Evolutionary conservation across 2,113 vertebrate species (phyloP).

Genomic region (Pelecanus crispus): DNA sequence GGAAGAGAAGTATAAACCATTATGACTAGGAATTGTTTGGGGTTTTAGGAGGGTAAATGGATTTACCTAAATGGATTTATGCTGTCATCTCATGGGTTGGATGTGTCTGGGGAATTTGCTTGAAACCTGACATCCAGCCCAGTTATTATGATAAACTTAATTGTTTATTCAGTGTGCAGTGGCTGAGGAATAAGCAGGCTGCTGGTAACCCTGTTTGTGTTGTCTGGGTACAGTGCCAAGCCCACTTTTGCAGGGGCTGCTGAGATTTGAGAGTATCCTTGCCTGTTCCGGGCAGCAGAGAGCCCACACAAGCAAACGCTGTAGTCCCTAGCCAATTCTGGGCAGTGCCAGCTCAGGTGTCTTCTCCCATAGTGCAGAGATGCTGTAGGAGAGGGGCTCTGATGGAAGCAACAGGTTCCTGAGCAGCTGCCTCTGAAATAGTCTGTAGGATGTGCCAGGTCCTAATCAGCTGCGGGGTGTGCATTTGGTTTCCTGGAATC

Average conservation of each 20-base stretch:
- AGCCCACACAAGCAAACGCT: background rate
- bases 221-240: background rate
- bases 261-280: background rate
- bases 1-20: background rate
- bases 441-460: background rate
- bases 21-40: background rate
- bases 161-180: background rate
- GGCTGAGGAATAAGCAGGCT: background rate
- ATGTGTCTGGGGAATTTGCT: background rate
- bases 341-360: background rate
- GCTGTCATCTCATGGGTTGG: background rate
- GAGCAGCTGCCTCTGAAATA: background rate
- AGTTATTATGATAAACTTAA: fast-evolving
- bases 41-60: background rate
- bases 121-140: background rate
- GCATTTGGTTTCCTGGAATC: background rate
- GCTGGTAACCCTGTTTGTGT: background rate
- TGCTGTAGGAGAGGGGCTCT: background rate
- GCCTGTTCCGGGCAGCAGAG: background rate
- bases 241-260: background rate
- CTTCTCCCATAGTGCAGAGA: background rate
- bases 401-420: background rate
- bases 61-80: background rate
- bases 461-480: background rate
- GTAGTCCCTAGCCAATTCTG: background rate